Evolutionary conservation across 2,113 vertebrate genomes (phyloP).

Genomic region (Alectura lathami): DNA sequence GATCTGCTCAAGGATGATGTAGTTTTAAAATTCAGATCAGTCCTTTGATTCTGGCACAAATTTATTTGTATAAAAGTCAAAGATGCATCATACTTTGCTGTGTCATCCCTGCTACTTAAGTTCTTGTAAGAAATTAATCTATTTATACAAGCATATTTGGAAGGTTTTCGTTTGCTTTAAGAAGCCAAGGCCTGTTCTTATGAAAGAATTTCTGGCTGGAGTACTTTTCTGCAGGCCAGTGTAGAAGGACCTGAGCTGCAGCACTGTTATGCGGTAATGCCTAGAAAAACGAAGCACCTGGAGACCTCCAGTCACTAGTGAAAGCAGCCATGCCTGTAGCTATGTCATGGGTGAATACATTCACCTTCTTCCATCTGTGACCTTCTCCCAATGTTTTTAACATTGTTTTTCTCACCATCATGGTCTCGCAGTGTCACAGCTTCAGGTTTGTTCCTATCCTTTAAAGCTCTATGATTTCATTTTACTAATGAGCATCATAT

Average conservation of each 20-base stretch:
- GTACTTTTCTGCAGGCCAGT: neutral
- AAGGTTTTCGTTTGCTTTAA: conserved; percentile 18
- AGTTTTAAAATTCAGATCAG: neutral
- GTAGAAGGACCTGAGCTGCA: neutral
- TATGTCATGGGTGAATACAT: neutral
- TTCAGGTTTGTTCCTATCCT: neutral
- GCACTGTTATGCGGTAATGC: neutral
- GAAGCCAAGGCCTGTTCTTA: neutral
- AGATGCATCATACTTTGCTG: neutral
- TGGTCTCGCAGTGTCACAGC: neutral
- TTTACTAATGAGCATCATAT: neutral
- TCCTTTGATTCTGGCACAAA: neutral
- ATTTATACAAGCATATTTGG: neutral
- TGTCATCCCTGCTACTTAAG: neutral
- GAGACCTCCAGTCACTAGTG: neutral
- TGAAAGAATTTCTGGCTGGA: neutral
- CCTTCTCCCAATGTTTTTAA: neutral
- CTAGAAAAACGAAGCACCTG: neutral
- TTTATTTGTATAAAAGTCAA: neutral
- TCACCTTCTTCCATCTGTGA: neutral
- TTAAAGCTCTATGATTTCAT: neutral
- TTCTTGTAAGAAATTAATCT: neutral
- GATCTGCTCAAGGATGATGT: neutral
- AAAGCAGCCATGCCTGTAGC: neutral
- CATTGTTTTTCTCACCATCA: neutral